Conservation (phyloP, 2,797 vertebrate genomes). For the Heterohyrax brucei region DNA sequence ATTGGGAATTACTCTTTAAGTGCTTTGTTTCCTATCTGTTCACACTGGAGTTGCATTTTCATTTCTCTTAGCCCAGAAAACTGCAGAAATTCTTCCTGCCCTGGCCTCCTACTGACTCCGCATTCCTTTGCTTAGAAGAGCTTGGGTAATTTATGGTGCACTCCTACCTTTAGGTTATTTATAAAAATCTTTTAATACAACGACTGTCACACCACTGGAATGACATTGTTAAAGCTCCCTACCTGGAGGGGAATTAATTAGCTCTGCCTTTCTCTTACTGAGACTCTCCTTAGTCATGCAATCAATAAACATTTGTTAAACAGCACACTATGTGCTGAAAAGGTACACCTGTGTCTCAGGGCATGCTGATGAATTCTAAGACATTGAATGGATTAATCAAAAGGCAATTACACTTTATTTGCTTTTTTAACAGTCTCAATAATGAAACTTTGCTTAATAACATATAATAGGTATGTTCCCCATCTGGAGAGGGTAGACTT, state of each 20-base stretch:
- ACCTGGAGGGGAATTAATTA: constrained; percentile 63
- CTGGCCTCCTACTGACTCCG: constrained; percentile 79
- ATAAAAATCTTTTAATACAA: constrained; percentile 85
- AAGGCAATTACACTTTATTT: constrained; percentile 68
- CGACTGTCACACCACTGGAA: constrained; percentile 77
- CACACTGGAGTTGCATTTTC: constrained; percentile 22
- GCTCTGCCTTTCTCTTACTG: constrained; percentile 54
- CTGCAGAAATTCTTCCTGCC: constrained; percentile 37
- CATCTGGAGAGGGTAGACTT: background rate
- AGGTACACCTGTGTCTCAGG: background rate
- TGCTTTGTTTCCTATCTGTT: constrained; percentile 62
- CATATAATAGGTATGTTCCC: background rate
- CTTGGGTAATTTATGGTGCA: constrained; percentile 66
- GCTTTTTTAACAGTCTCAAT: constrained; percentile 34
- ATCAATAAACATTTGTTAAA: constrained; percentile 48
- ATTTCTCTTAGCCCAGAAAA: constrained; percentile 64
- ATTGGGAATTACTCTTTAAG: constrained; percentile 49
- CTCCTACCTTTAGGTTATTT: constrained; percentile 85
- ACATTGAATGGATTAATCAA: constrained; percentile 38
- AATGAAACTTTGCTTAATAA: constrained; percentile 60
- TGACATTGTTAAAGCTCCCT: constrained; percentile 77
- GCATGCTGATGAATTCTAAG: constrained; percentile 41
- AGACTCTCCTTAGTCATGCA: background rate
- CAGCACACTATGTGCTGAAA: constrained; percentile 53
- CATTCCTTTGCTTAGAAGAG: constrained; percentile 74